phyloP scores from a whole-genome alignment of 2,797 vertebrate genomes.

The Sternarchorhynchus goeldii region DNA sequence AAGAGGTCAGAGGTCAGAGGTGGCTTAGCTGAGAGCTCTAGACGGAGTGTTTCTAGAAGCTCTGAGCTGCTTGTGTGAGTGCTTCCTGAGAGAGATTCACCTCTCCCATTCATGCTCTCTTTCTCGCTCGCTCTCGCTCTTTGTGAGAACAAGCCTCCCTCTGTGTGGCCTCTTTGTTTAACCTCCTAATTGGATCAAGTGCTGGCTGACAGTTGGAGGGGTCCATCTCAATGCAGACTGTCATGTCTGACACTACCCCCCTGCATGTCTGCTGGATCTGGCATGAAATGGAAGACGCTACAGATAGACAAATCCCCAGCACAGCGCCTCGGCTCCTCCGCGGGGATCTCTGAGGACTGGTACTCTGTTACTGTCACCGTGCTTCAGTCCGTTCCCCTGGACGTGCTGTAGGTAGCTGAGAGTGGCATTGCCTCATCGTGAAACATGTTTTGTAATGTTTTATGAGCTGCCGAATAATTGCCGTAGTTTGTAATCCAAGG shows the following conservation, averaged over 20 bases:
- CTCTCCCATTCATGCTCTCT: conserved; percentile 19
- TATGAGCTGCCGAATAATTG: too few relatives aligned
- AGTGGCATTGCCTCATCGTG: too few relatives aligned
- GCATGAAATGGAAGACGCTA: conserved; percentile 1
- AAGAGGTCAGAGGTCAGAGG: neutral
- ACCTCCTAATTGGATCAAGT: conserved; percentile 68
- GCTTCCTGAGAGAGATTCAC: neutral
- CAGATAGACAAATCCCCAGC: conserved; percentile 23
- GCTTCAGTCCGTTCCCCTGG: neutral
- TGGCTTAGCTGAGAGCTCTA: neutral
- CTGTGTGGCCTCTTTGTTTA: conserved; percentile 64
- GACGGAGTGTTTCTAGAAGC: neutral
- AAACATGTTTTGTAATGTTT: too few relatives aligned
- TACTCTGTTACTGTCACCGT: neutral
- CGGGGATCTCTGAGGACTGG: neutral
- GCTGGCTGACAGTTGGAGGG: conserved; percentile 50
- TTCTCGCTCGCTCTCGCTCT: conserved; percentile 17
- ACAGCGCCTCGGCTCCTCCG: neutral
- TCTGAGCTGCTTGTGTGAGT: neutral
- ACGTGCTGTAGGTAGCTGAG: neutral
- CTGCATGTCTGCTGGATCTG: conserved; percentile 28
- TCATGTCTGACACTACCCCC: conserved; percentile 50
- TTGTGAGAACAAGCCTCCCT: conserved; percentile 22
- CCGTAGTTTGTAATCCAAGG: too few relatives aligned
- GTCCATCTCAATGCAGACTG: conserved; percentile 56